These are phyloP conservation scores for Carposina sasakii DNA, from an alignment of 1,140 invertebrate species.

Conservation along the genomic window DNA sequence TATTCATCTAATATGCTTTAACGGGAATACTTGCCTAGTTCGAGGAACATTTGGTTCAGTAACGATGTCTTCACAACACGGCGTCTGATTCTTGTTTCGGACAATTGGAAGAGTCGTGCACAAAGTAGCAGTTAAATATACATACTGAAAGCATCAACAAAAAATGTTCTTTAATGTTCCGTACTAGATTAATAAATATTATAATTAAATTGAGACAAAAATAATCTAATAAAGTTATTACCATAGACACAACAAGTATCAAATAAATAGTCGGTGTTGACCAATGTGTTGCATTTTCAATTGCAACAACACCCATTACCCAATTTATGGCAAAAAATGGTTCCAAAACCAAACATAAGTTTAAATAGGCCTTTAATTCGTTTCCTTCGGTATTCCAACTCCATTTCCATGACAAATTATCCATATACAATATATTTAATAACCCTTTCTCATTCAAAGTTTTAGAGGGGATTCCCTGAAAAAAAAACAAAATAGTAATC, in stretches of 20 bases:
- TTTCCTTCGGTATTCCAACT: slow-evolving; percentile 63
- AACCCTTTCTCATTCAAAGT: slow-evolving; percentile 38
- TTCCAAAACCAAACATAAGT: slow-evolving; percentile 74
- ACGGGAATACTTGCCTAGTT: slow-evolving; percentile 43
- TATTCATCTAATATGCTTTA: too few species aligned
- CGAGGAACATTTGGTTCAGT: slow-evolving; percentile 40
- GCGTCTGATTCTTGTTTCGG: slow-evolving; percentile 29
- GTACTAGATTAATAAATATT: slow-evolving; percentile 12
- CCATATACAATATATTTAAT: slow-evolving; percentile 55
- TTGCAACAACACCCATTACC: slow-evolving; percentile 80
- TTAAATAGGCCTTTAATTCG: slow-evolving; percentile 66
- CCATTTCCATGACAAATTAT: slow-evolving; percentile 60
- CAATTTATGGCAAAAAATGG: slow-evolving; percentile 78
- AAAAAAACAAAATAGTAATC: slow-evolving; percentile 10
- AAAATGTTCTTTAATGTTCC: too few species aligned
- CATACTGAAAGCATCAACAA: slow-evolving; percentile 37
- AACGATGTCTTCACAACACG: slow-evolving; percentile 47
- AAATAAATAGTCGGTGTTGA: slow-evolving; percentile 75
- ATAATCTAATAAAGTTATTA: slow-evolving; percentile 36
- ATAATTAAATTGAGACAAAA: neutral
- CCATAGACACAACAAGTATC: slow-evolving; percentile 71
- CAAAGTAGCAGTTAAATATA: slow-evolving; percentile 51
- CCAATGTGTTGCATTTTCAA: slow-evolving; percentile 78
- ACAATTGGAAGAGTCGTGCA: slow-evolving; percentile 56
- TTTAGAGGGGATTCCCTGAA: slow-evolving; percentile 30